These are phyloP conservation scores for Asbolus verrucosus DNA, from an alignment of 1,140 invertebrate species.

Conservation along the genomic window DNA sequence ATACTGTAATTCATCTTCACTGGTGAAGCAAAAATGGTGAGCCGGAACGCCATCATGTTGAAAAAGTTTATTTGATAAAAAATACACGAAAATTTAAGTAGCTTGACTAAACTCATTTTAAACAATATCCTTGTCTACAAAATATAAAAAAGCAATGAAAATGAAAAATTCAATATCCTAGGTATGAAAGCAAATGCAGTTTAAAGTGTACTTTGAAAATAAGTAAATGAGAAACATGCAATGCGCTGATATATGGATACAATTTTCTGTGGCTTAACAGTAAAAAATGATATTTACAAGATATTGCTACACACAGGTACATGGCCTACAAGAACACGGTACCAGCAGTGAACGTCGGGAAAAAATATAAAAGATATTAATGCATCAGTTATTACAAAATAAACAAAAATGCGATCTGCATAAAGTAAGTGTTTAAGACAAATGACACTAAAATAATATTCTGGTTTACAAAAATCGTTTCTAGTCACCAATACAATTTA, in stretches of 20 bases:
- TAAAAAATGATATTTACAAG: too few species aligned
- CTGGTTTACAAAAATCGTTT: slow-evolving; percentile 44
- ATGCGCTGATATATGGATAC: too few species aligned
- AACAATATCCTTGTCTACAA: slow-evolving; percentile 16
- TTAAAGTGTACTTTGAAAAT: slow-evolving; percentile 2
- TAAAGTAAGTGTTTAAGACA: slow-evolving; percentile 46
- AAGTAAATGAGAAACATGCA: too few species aligned
- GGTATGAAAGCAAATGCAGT: too few species aligned
- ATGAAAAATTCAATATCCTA: slow-evolving; percentile 11
- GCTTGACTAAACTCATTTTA: slow-evolving; percentile 12
- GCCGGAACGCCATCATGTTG: neutral
- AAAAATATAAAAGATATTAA: too few species aligned
- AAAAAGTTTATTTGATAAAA: slow-evolving; percentile 18
- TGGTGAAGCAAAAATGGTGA: slow-evolving; percentile 17
- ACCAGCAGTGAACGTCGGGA: too few species aligned
- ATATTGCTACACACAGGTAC: too few species aligned
- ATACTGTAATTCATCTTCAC: neutral
- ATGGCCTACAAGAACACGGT: too few species aligned
- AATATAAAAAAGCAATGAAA: slow-evolving; percentile 1
- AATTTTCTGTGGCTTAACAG: too few species aligned
- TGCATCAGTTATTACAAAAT: neutral
- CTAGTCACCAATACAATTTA: neutral
- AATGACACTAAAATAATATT: slow-evolving; percentile 48
- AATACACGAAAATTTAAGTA: slow-evolving; percentile 32
- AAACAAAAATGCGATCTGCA: neutral